Conservation (phyloP, 2,797 vertebrate species). For the Lindbergichthys nudifrons region DNA sequence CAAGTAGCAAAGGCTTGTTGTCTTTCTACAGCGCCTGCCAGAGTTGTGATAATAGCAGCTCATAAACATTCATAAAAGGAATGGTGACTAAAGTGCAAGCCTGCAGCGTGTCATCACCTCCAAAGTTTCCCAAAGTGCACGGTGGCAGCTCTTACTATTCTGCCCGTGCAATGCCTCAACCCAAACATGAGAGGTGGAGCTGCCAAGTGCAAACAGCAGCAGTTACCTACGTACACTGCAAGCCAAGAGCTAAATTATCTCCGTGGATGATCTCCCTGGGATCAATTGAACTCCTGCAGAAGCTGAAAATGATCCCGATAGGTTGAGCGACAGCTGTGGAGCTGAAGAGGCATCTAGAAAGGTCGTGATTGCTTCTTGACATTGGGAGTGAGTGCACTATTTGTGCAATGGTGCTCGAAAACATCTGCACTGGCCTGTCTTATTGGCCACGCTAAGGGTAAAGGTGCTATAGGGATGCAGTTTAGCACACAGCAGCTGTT, state of each 20-base stretch:
- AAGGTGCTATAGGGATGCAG: conserved; percentile 8
- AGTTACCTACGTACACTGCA: conserved; percentile 39
- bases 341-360: conserved; percentile 67
- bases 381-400: conserved; percentile 54
- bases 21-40: conserved; percentile 18
- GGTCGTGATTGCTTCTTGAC: conserved; percentile 53
- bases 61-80: conserved; percentile 52
- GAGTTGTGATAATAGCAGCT: conserved; percentile 38
- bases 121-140: conserved; percentile 42
- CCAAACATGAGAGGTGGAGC: conserved; percentile 48
- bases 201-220: conserved; percentile 53
- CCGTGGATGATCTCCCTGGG: conserved; percentile 45
- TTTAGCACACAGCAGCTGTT: not conserved
- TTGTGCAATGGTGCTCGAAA: conserved; percentile 62
- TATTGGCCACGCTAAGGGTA: conserved; percentile 35
- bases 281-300: conserved; percentile 68
- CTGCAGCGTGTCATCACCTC: conserved; percentile 51
- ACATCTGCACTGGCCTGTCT: conserved; percentile 45
- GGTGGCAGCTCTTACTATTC: conserved; percentile 41
- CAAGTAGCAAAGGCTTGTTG: conserved; percentile 29
- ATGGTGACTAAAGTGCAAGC: conserved; percentile 19
- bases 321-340: conserved; percentile 67
- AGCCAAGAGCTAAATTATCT: conserved; percentile 42
- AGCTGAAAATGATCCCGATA: conserved; percentile 65
- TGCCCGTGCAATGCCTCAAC: conserved; percentile 28